phyloP scores from a whole-genome alignment of 2,888 invertebrate genomes.

The Rotaria magnacalcarata region DNA sequence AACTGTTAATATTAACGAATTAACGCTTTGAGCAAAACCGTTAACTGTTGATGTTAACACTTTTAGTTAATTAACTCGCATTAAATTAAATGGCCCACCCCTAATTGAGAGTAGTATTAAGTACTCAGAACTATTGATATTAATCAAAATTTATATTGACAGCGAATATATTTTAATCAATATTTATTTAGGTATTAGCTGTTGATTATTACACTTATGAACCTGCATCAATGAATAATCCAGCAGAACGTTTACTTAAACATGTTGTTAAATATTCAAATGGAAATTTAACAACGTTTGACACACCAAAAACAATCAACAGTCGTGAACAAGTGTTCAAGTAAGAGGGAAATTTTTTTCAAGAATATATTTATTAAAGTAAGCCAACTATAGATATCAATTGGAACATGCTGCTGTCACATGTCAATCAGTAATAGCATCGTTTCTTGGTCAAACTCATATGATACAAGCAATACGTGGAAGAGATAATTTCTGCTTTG shows the following conservation, averaged over 20 bases:
- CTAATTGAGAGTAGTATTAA: too few relatives aligned
- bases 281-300: not conserved
- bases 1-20: too few relatives aligned
- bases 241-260: not conserved
- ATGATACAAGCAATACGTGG: slow-evolving; percentile 24
- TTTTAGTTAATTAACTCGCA: too few relatives aligned
- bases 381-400: not conserved
- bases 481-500: slow-evolving; percentile 9
- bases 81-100: too few relatives aligned
- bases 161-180: not conserved
- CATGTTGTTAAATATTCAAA: not conserved
- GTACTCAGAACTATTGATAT: too few relatives aligned
- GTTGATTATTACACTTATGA: slow-evolving; percentile 34
- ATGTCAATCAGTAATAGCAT: not conserved
- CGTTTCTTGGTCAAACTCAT: slow-evolving; percentile 15
- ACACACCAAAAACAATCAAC: not conserved
- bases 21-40: too few relatives aligned
- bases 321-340: slow-evolving; percentile 30
- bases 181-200: not conserved
- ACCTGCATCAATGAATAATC: not conserved
- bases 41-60: too few relatives aligned
- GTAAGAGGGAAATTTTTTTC: not conserved
- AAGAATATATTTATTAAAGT: not conserved
- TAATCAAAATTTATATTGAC: not conserved
- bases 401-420: slow-evolving; percentile 4